Conservation (phyloP, 2,113 vertebrate genomes). For the Erythrolamprus reginae region DNA sequence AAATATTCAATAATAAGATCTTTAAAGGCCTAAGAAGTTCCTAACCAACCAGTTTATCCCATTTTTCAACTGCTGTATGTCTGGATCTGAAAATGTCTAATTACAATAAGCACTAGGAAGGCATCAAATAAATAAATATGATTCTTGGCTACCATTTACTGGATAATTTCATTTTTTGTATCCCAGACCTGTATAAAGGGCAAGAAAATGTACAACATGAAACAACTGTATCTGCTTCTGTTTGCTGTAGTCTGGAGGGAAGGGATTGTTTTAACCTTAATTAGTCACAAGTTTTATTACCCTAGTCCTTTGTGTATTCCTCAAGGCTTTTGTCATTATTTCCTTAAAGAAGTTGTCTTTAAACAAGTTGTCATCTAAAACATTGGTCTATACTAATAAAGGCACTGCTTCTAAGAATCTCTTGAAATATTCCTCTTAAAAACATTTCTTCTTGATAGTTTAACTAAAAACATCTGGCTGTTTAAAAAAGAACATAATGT, state of each 20-base stretch:
- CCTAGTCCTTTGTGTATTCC: background rate
- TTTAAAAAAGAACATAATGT: background rate
- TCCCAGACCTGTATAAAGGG: background rate
- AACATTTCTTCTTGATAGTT: background rate
- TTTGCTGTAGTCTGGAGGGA: background rate
- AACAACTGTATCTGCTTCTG: background rate
- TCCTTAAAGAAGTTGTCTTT: background rate
- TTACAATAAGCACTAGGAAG: background rate
- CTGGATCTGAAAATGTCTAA: background rate
- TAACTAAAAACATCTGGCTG: background rate
- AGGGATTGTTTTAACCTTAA: background rate
- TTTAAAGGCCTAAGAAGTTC: background rate
- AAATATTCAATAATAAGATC: background rate
- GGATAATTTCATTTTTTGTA: background rate
- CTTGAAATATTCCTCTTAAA: background rate
- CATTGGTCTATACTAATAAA: background rate
- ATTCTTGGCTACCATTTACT: background rate
- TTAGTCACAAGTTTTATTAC: background rate
- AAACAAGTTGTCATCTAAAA: background rate
- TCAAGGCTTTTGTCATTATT: background rate
- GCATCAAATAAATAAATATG: background rate
- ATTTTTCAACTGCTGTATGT: background rate
- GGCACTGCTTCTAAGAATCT: background rate
- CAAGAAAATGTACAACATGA: background rate
- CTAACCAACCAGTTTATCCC: background rate